phyloP scores from a whole-genome alignment of 2,888 invertebrate genomes.

The Linnaemya tessellans region DNA sequence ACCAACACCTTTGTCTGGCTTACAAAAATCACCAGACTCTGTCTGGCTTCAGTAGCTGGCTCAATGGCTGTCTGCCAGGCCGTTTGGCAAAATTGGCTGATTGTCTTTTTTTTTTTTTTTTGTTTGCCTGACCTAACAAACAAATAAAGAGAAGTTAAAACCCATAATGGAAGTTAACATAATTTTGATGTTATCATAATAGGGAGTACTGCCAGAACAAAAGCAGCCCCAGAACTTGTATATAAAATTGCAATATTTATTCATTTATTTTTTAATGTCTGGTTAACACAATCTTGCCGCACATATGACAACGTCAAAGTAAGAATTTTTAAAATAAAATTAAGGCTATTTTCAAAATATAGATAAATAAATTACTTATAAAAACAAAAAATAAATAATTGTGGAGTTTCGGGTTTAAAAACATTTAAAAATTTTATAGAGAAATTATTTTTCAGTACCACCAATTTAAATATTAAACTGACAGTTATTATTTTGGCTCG shows the following conservation, averaged over 20 bases:
- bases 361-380: neutral
- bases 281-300: neutral
- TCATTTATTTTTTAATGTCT: neutral
- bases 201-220: neutral
- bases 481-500: too few species aligned
- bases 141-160: constrained; percentile 67
- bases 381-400: too few species aligned
- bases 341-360: neutral
- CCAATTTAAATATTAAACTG: too few species aligned
- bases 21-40: constrained; percentile 15
- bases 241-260: constrained; percentile 4
- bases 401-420: too few species aligned
- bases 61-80: constrained; percentile 22
- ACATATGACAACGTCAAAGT: neutral
- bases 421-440: too few species aligned
- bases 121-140: constrained; percentile 73
- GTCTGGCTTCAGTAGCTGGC: constrained; percentile 44
- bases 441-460: too few species aligned
- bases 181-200: constrained; percentile 69
- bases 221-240: neutral
- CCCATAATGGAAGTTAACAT: constrained; percentile 70
- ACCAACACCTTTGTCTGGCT: constrained; percentile 71
- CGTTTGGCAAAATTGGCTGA: constrained; percentile 20
- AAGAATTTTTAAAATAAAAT: neutral
- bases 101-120: neutral